Conservation (phyloP, 2,888 invertebrate genomes). For the Xestoiulus laeticollis region DNA sequence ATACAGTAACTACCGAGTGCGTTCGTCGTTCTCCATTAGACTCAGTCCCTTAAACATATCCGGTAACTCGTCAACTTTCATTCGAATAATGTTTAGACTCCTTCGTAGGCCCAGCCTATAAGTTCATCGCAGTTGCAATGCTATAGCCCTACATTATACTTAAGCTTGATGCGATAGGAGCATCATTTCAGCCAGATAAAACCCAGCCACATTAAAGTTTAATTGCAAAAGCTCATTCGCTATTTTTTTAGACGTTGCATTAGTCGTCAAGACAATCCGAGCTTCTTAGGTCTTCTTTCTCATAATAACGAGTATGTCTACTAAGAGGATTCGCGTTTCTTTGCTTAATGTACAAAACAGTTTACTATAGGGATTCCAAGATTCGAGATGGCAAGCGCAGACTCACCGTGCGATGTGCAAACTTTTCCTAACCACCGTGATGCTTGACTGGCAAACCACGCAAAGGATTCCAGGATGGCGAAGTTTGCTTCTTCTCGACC, state of each 20-base stretch:
- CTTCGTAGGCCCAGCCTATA: not conserved
- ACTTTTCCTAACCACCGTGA: not conserved
- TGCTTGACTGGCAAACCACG: not conserved
- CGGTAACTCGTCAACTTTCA: conserved; percentile 23
- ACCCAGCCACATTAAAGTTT: conserved; percentile 45
- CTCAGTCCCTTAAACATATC: not conserved
- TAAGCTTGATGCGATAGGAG: conserved; percentile 28
- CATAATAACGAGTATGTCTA: conserved; percentile 5
- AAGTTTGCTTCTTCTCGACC: not conserved
- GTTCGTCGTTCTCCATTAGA: not conserved
- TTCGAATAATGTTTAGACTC: not conserved
- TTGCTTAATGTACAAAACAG: conserved; percentile 43
- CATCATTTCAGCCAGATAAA: conserved; percentile 48
- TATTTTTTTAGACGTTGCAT: conserved; percentile 42
- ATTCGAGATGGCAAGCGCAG: not conserved
- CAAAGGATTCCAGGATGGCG: not conserved
- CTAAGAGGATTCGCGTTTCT: conserved; percentile 20
- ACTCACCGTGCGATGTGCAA: not conserved
- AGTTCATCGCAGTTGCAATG: not conserved
- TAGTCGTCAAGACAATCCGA: conserved; percentile 43
- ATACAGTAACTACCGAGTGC: not conserved
- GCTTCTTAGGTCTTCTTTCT: conserved; percentile 15
- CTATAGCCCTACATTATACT: not conserved
- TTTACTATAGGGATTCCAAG: conserved; percentile 14
- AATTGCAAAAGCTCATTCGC: conserved; percentile 48